Evolutionary conservation across 92 coral and sea anemone genomes (phyloP).

Genomic region (Parazoanthus atlanticus): DNA sequence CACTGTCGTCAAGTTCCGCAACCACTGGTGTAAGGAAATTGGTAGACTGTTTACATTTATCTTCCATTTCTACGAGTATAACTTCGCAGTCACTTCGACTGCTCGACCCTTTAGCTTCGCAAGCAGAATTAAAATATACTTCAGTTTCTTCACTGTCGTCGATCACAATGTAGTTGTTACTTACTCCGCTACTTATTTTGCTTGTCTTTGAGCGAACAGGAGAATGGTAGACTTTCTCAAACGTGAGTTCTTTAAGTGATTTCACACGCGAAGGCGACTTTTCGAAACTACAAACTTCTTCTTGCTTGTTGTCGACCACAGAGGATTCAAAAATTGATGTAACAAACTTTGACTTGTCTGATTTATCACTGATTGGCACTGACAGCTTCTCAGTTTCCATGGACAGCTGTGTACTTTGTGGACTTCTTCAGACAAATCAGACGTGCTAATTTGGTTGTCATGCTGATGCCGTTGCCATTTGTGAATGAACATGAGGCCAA

Average conservation of each 20-base stretch:
- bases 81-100: not conserved
- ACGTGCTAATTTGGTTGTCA: not conserved
- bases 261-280: conserved; percentile 1
- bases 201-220: not conserved
- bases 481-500: not conserved
- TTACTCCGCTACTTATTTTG: not conserved
- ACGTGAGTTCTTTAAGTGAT: conserved; percentile 3
- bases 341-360: conserved; percentile 12
- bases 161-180: not conserved
- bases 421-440: not conserved
- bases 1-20: not conserved
- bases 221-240: conserved; percentile 9
- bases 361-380: not conserved
- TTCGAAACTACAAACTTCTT: not conserved
- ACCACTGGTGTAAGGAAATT: not conserved
- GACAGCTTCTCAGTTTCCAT: conserved; percentile 19
- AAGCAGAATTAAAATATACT: not conserved
- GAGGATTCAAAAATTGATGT: not conserved
- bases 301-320: not conserved
- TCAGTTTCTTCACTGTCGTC: not conserved
- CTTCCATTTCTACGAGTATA: not conserved
- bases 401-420: not conserved
- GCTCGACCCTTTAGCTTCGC: not conserved
- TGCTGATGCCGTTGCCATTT: not conserved
- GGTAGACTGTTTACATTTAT: not conserved